These are phyloP conservation scores for Lasaia peninsularis DNA, from an alignment of 1,140 invertebrate genomes.

Conservation along the genomic window DNA sequence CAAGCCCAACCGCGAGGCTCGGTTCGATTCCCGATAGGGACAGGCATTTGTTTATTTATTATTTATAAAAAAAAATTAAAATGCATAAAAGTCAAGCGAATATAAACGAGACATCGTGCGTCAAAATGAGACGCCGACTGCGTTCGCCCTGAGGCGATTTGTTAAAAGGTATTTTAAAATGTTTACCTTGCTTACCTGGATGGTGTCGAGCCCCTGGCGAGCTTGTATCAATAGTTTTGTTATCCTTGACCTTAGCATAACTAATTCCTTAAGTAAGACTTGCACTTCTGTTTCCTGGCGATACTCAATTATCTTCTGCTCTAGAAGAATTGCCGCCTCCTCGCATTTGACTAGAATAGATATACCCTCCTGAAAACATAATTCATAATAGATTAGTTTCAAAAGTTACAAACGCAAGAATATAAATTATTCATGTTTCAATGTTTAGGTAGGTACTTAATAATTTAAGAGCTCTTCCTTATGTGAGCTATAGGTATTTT, in stretches of 20 bases:
- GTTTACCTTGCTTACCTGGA: slow-evolving; percentile 78
- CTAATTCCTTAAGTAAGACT: slow-evolving; percentile 71
- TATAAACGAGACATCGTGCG: no score
- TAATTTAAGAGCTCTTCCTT: no score
- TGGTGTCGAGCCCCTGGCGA: slow-evolving; percentile 77
- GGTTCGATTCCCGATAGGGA: no score
- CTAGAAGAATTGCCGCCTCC: slow-evolving; percentile 75
- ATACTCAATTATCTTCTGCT: slow-evolving; percentile 77
- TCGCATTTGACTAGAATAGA: slow-evolving; percentile 79
- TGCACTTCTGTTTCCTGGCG: slow-evolving; percentile 75
- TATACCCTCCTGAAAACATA: slow-evolving; percentile 77
- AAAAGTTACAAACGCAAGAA: neutral
- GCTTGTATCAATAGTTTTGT: slow-evolving; percentile 79
- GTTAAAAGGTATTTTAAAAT: slow-evolving; percentile 1
- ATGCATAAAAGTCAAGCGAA: no score
- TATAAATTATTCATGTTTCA: neutral
- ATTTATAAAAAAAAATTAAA: no score
- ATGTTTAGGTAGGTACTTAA: no score
- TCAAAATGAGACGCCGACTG: no score
- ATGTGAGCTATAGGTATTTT: no score
- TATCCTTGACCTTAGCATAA: slow-evolving; percentile 71
- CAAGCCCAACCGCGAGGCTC: no score
- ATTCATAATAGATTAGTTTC: neutral
- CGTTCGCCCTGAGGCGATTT: no score
- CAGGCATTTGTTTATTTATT: no score